Base-by-base conservation (phyloP, 2,888 invertebrate genomes). In the Andrena flavipes region DNA sequence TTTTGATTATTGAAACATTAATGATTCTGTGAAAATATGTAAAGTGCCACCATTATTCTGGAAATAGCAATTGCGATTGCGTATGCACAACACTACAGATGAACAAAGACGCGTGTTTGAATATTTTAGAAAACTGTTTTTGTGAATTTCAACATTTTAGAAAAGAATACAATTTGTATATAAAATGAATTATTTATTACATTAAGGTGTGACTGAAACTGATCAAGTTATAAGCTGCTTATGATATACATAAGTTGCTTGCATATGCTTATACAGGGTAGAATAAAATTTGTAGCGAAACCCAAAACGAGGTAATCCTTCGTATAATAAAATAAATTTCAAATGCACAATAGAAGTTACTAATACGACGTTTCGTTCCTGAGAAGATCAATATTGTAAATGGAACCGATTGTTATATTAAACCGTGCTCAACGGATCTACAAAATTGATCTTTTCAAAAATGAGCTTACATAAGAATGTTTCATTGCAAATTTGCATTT, bases 211-310 rank as follows among this genome's bases (percentile, higher is more conserved):
- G 76, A 23, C 29, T 63, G 72, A 73, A 33, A 56, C 29, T 71
- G 54, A 73, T 69, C 54, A 59, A 79, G 49, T 82, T 74, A 76
- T 74, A 77, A 67, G 74, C 63, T 20, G 82, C 74, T 82, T 86
- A 63, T 51, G 77, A 76, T 87, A 75, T 48, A 73, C 86, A 86
- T 76, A 75, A 83, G 84, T 88, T 90, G 74, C 87, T 90, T 91
- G 88, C 90, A 88, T 90, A 89, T 86, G 90, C 90, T 90, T 89
- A 80, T 63, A 78, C 42, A 42, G 42, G 42, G 42, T 42, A 13
- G 42, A 42, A 42, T 16, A 16, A 42, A 42, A 42, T 42, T 42
- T 42, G 42, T 42, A 42, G 42, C 42, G 16, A 16, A 42, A 42
- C 42, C 16, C 1, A 13, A 16, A 42, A 42, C 16, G 5, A 5